phyloP scores from a whole-genome alignment of 2,797 vertebrate genomes.

The Scyliorhinus canicula region DNA sequence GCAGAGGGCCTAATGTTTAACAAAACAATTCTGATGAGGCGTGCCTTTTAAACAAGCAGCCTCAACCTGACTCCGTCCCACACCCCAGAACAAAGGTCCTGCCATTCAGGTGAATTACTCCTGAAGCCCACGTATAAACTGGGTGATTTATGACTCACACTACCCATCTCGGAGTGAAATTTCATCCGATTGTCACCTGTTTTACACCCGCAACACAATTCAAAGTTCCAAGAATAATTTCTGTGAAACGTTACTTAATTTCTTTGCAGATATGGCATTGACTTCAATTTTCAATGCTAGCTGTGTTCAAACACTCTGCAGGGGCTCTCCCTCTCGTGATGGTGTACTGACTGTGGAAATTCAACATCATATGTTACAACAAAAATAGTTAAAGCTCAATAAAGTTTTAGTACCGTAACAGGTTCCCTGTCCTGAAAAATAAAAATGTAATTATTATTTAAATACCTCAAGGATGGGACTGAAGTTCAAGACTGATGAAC shows the following conservation, averaged over 20 bases:
- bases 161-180: not conserved
- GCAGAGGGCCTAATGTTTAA: not conserved
- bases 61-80: too few species aligned
- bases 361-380: not conserved
- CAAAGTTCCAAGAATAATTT: not conserved
- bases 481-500: slow-evolving; percentile 87
- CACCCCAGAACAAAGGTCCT: not conserved
- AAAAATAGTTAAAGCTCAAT: not conserved
- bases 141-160: not conserved
- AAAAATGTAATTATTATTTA: not conserved
- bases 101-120: not conserved
- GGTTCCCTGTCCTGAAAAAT: not conserved
- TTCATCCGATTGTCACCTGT: not conserved
- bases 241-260: not conserved
- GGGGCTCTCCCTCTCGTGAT: not conserved
- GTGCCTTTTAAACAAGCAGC: not conserved
- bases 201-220: not conserved
- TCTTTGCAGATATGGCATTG: not conserved
- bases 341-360: not conserved
- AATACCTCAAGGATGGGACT: slow-evolving; percentile 85
- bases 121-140: not conserved
- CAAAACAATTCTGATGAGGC: not conserved
- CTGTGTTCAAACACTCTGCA: not conserved
- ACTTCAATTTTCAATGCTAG: not conserved
- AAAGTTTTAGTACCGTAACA: not conserved